Conservation (phyloP, 1,140 invertebrate genomes). For the Bombus balteatus region DNA sequence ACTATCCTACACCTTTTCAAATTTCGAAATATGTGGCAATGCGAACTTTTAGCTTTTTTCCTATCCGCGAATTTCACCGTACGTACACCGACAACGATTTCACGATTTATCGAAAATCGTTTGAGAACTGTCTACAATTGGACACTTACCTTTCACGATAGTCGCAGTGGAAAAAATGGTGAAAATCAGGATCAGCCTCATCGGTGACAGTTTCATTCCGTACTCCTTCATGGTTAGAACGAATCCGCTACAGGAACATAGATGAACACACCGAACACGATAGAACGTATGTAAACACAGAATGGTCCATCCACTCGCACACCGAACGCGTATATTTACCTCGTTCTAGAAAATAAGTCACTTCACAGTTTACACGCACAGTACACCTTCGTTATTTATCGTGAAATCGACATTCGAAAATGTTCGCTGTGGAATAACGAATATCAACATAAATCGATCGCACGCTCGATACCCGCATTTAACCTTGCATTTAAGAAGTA, state of each 20-base stretch:
- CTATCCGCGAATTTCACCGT: background rate
- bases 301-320: slow-evolving; percentile 18
- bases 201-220: slow-evolving; percentile 37
- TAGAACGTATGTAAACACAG: slow-evolving; percentile 40
- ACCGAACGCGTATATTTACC: background rate
- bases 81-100: background rate
- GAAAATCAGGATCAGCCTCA: slow-evolving; percentile 46
- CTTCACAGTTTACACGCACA: slow-evolving; percentile 17
- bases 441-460: background rate
- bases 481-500: background rate
- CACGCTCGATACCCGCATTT: background rate
- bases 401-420: too few species aligned
- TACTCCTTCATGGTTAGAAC: slow-evolving; percentile 31
- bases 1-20: background rate
- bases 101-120: slow-evolving; percentile 5
- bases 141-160: slow-evolving; percentile 33
- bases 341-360: background rate
- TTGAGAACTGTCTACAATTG: background rate
- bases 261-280: slow-evolving; percentile 37
- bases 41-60: background rate
- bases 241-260: slow-evolving; percentile 45
- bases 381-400: background rate
- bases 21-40: background rate
- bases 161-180: slow-evolving; percentile 14
- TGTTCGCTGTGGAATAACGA: background rate